These are phyloP conservation scores for Temnothorax curvispinosus DNA, from an alignment of 1,140 invertebrate genomes.

Conservation along the genomic window DNA sequence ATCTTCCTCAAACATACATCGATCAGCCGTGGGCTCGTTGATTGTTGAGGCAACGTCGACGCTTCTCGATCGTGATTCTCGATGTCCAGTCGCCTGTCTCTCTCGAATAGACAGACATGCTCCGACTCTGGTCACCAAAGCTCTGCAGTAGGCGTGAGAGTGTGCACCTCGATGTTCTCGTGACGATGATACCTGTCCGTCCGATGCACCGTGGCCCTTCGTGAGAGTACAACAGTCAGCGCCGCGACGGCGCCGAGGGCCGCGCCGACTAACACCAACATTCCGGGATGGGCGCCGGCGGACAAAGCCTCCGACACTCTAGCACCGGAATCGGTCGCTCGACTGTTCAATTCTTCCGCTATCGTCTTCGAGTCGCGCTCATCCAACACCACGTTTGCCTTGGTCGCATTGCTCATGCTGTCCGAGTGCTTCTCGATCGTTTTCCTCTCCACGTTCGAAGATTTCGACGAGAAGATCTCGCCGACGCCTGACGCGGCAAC, in stretches of 20 bases:
- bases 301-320: constrained; percentile 74
- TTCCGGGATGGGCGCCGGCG: constrained; percentile 84
- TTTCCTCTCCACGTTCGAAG: constrained; percentile 37
- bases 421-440: constrained; percentile 31
- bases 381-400: constrained; percentile 39
- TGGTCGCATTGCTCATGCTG: constrained; percentile 49
- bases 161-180: constrained; percentile 90
- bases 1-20: constrained; percentile 37
- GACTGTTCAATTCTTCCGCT: constrained; percentile 81
- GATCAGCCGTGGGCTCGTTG: constrained; percentile 22
- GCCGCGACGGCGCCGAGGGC: constrained; percentile 83
- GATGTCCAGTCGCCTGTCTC: constrained; percentile 40
- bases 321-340: constrained; percentile 80
- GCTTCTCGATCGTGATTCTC: constrained; percentile 47
- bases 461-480: constrained; percentile 18
- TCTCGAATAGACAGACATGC: constrained; percentile 63
- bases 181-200: constrained; percentile 84
- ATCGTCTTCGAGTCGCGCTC: constrained; percentile 74
- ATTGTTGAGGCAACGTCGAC: constrained; percentile 33
- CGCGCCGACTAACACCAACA: constrained; percentile 84
- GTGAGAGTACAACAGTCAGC: constrained; percentile 83
- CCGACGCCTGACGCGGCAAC: constrained; percentile 18
- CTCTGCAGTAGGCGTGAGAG: constrained; percentile 88
- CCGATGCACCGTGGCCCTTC: constrained; percentile 77
- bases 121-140: constrained; percentile 88